These are phyloP conservation scores for Carcharodon carcharias DNA, from an alignment of 2,797 vertebrate genomes.

Conservation along the genomic window DNA sequence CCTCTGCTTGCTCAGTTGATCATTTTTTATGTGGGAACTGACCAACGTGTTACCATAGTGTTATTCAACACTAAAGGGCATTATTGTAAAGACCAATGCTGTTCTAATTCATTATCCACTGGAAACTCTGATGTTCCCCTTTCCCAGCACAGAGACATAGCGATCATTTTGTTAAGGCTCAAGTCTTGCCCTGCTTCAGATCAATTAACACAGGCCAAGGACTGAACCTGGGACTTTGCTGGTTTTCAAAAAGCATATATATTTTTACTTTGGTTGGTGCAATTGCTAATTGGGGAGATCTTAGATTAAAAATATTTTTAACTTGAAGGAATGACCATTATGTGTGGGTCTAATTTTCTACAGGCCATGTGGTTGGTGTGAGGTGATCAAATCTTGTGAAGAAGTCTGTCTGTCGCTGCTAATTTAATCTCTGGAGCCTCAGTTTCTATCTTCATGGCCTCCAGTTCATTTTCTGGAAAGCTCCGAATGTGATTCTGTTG, in stretches of 20 bases:
- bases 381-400: not conserved
- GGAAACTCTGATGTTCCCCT: not conserved
- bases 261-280: not conserved
- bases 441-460: not conserved
- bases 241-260: not conserved
- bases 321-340: not conserved
- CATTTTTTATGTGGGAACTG: not conserved
- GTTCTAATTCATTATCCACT: not conserved
- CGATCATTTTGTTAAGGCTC: not conserved
- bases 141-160: not conserved
- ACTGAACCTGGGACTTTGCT: not conserved
- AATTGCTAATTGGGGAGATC: not conserved
- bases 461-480: not conserved
- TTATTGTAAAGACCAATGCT: not conserved
- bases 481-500: not conserved
- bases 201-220: not conserved
- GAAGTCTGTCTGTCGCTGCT: not conserved
- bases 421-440: slow-evolving; percentile 19
- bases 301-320: not conserved
- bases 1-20: not conserved
- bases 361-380: not conserved
- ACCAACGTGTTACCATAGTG: not conserved
- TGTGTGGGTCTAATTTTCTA: not conserved
- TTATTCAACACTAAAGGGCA: not conserved
- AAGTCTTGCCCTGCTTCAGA: not conserved